Percentiles rank a stretch among this genome's conserved stretches.
phyloP scores from a whole-genome alignment of 2,888 invertebrate species.

The Reticulitermes lucifugus region DNA sequence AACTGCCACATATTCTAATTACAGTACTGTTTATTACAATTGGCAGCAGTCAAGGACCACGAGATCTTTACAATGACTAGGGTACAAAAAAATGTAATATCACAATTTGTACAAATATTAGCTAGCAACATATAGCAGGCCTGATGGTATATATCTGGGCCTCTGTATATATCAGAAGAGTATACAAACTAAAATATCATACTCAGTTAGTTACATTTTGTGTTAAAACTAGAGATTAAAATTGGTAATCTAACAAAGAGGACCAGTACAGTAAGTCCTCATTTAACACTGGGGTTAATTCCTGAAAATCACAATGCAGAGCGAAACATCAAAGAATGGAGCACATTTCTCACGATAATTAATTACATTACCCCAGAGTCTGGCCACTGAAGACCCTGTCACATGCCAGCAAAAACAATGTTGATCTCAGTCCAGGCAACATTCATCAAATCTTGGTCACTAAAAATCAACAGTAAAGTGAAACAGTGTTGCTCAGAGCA shows the following conservation, averaged over 20 bases:
- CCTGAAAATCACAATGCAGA: too few species aligned
- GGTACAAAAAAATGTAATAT: neutral
- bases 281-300: too few species aligned
- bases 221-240: neutral
- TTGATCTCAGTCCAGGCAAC: too few species aligned
- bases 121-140: neutral
- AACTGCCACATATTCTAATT: neutral
- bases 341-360: too few species aligned
- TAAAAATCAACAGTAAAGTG: too few species aligned
- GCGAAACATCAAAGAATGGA: too few species aligned
- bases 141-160: neutral
- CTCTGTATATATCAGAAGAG: neutral
- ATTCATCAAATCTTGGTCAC: too few species aligned
- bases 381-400: too few species aligned
- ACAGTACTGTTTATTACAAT: neutral
- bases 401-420: too few species aligned
- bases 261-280: too few species aligned
- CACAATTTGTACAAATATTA: conserved; percentile 13
- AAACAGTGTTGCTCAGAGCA: too few species aligned
- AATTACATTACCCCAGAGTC: too few species aligned
- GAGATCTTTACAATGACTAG: conserved; percentile 7
- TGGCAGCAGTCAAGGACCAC: neutral
- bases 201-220: neutral
- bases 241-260: neutral
- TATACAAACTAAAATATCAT: conserved; percentile 2